These are phyloP conservation scores for Bombus confusus DNA, from an alignment of 1,140 invertebrate species.

Conservation along the genomic window DNA sequence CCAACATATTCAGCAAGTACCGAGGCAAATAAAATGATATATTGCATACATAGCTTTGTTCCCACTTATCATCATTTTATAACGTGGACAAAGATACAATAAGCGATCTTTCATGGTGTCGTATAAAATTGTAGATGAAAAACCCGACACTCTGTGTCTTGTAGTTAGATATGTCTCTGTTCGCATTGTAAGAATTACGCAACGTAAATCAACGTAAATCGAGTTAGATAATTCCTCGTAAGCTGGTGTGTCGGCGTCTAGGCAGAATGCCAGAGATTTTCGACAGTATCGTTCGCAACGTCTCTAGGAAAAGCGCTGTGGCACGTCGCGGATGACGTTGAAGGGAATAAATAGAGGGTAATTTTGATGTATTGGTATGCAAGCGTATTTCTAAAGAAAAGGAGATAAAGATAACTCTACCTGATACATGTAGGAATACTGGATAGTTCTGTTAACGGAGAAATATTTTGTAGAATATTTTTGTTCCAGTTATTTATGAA, in stretches of 20 bases:
- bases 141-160: background rate
- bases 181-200: background rate
- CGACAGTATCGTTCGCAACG: background rate
- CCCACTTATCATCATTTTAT: no score
- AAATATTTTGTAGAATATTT: background rate
- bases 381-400: no score
- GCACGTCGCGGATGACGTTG: background rate
- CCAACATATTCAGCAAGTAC: no score
- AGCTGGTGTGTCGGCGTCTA: slow-evolving; percentile 21
- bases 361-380: slow-evolving; percentile 5
- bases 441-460: background rate
- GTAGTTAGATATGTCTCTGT: background rate
- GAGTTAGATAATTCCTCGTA: background rate
- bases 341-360: slow-evolving; percentile 5
- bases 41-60: no score
- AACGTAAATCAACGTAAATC: background rate
- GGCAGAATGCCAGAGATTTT: slow-evolving; percentile 7
- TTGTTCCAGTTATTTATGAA: background rate
- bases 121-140: background rate
- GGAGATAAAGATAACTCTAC: background rate
- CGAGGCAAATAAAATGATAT: no score
- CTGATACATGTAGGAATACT: background rate
- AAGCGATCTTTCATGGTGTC: no score
- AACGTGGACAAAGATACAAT: no score
- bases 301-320: background rate